Base-by-base conservation (phyloP, 2,113 vertebrate species). In the Anarrhichthys ocellatus region DNA sequence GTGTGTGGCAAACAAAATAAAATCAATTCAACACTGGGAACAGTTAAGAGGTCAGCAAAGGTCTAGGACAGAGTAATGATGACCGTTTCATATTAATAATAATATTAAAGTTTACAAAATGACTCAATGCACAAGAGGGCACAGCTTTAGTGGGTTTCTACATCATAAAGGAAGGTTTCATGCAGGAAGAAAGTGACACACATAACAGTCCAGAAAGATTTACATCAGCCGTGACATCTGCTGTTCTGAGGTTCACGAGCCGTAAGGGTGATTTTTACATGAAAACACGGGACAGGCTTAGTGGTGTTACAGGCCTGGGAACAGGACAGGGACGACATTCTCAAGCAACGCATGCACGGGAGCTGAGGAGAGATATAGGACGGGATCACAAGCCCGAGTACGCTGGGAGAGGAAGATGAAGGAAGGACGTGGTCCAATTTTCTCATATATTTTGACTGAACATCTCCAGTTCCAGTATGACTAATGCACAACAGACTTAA, bases 271-370 rank as follows among this genome's bases (percentile, higher is more conserved):
- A 80, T 78, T 85, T 82, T 72, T 61, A 62, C 82, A 91, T 81
- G 52, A 78, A 70, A 62, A n/a, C 24, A 58, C 15, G 9, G 52
- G 46, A 81, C 62, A 71, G 61, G 46, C 36, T 0, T 5, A 71
- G 68, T 22, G 24, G n/a, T 34, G 59, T 58, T 63, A 76, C 54
- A 38, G 83, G 86, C 72, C 81, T 88, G 88, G 83, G 85, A 91
- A 91, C 62, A 29, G 61, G 66, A 78, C 20, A 4, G 32, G 73
- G 71, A 78, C 1, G 15, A 83, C 73, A 86, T 92, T 92, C 91
- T 91, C 85, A 90, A 86, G 88, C 70, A 81, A 40, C 78, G 81
- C 90, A 91, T 89, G 92, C 89, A 86, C 6, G 4, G 91, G 76
- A 83, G 78, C 73, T 44, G 65, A 71, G 76, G 78, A 78, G 17